Evolutionary conservation across 1,140 invertebrate species (phyloP), one percentile per base, ranked within the genome.

Genomic region (Diplogasteroides magnus): DNA sequence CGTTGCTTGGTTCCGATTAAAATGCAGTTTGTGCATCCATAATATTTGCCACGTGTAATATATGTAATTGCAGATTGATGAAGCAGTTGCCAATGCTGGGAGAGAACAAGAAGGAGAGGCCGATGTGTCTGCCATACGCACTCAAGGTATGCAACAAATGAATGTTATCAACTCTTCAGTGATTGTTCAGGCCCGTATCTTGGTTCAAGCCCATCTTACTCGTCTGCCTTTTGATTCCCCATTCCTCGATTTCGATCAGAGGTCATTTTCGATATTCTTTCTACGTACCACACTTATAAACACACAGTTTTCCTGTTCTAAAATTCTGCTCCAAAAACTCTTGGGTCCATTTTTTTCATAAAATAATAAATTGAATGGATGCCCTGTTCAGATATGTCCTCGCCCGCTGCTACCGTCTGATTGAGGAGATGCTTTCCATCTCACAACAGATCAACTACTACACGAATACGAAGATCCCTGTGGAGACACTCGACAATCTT

Each of bases 401-500:
- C 55, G 91, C 89, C 77, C 94, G 97, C 83, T 92, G 91, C 84
- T 93, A 95, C 1, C 92, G 92, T 84, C 86, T 99, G n/a, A 89
- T 98, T 73, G 91, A 97, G 80, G 96, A 98, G 85, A 96, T 98
- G 91, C 90, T 98, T 60, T 91, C 91, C 77, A 93, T 93, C 83
- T 90, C 93, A 2, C 91, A 94, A 82, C 93, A 97, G 84, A 85
- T 98, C 28, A 92, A 95, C 61, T 88, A 93, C 77, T 86, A 97
- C 73, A 92, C 91, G 26, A 92, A 86, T 89, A 91, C 89, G 61
- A 85, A 94, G 70, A 93, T 94, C 15, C 89, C 89, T 61, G 90
- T 98, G 73, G 92, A 94, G 79, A 97, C 95, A 1, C 90, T 98
- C 69, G 96, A 99, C 85, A 95, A 94, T 83, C 91, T 91, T 77